Evolutionary conservation across 2,888 invertebrate genomes (phyloP), one percentile per base, ranked within the genome.

Genomic region (Crepidodera aurea): DNA sequence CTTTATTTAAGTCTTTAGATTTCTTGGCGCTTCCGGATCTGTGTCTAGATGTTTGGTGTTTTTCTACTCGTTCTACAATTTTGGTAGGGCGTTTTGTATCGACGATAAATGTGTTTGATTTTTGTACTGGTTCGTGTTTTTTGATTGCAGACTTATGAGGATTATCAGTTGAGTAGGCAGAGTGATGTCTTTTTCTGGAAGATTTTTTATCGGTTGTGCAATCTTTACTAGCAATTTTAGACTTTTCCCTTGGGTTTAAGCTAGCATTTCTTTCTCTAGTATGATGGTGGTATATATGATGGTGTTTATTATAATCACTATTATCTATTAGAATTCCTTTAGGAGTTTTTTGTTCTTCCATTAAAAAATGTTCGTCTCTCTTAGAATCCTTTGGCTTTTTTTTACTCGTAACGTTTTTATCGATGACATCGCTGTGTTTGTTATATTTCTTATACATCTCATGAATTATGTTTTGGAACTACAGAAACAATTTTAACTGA

Each of bases 21-120:
- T 37, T 40, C 13, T 39, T 53, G 13, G 54, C 54, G 32, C 64
- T 51, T 19, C 39, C 42, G 6, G 60, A 48, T n/a, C 54, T 25
- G 22, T 44, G 51, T 3, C 22, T 22, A 22, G 22, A 57, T 57
- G 39, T 46, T 53, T 22, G 16, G 12, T 64, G 46, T 8, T 48
- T 39, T 37, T 55, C 8, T 62, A 55, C 59, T 15, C 51, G 22
- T 16, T 60, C 25, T 37, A 18, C 16, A 5, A 3, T 12, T 22
- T 34, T 40, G 25, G 27, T n/a, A 46, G 50, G 7, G 29, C 46
- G 48, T 10, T 32, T 29, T 29, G 42, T 58, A 8, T 57, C 61
- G 1, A 50, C 27, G 29, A 63, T 60, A 37, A 67, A 61, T 10
- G 67, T 67, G 16, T 67, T 67, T 57, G 59, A 58, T 19, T 55